A percentile compares a stretch with the other conserved stretches of the same genome.
Evolutionary conservation across 35 echinoderm and acorn worm species (phyloP).

Genomic region (Strongylocentrotus purpuratus): DNA sequence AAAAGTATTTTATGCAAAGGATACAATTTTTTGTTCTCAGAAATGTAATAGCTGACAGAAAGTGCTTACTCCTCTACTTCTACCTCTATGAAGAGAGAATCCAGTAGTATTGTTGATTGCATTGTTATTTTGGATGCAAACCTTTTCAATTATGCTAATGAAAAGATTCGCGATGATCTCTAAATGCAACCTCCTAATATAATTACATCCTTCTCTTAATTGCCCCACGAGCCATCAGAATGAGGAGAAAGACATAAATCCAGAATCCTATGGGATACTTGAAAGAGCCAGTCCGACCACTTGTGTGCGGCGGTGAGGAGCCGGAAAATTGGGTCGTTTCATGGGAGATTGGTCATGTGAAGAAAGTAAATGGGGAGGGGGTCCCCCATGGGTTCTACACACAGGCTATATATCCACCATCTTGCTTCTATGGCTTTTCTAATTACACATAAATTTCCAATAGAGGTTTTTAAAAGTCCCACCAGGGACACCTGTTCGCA

Average conservation of each 20-base stretch:
- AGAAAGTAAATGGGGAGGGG: not conserved
- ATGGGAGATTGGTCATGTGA: not conserved
- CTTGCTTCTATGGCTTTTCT: too few species aligned
- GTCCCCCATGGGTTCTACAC: not conserved
- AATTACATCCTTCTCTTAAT: not conserved
- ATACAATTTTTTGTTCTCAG: not conserved
- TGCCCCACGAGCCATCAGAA: not conserved
- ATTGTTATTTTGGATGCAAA: not conserved
- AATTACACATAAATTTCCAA: not conserved
- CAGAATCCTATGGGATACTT: not conserved
- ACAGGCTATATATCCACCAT: not conserved
- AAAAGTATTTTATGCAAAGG: not conserved
- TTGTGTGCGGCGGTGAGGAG: not conserved
- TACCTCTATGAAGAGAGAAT: not conserved
- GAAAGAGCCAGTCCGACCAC: not conserved
- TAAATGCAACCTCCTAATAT: not conserved
- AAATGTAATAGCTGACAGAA: not conserved
- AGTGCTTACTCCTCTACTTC: not conserved
- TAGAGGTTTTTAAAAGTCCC: not conserved
- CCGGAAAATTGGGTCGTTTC: not conserved
- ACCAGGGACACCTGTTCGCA: not conserved
- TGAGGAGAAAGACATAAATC: not conserved
- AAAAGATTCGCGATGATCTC: not conserved
- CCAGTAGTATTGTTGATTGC: not conserved
- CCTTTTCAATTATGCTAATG: conserved; percentile 3